Base-by-base conservation (phyloP, 2,888 invertebrate species). In the Yponomeuta cagnagella region DNA sequence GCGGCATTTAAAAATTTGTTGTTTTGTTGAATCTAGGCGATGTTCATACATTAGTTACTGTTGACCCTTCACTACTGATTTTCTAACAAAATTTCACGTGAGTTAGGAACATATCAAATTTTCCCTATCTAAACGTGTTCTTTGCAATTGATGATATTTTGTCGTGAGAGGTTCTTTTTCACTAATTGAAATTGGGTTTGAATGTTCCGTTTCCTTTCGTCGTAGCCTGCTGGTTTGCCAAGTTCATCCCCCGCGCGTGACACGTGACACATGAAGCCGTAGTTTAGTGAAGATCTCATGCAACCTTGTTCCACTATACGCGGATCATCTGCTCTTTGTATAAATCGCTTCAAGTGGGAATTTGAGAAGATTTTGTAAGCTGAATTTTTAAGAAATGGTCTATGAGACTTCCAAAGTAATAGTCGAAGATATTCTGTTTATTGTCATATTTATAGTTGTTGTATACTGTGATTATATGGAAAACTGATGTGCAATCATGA, bases 41-140 rank as follows among this genome's bases (percentile, higher is more conserved):
- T 65, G 52, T 70, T 69, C 70, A 71, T 68, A 80, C 65, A 33
- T 65, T 65, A 81, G 79, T 80, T 78, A 79, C 78, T 77, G 79
- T 81, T 33, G 79, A 80, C 79, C 78, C 78, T 76, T 79, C 77
- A 77, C 58, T 70, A 75, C 76, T 75, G 72, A 73, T 77, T 77
- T 74, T 76, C 73, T 5, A 76, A 43, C 6, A 43, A 43, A 43
- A 77, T 78, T 77, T 76, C 76, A 78, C 78, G 76, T 72, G 82
- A 86, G 85, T 85, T 80, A 82, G 76, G 85, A 87, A 90, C 90
- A 90, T 90, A 90, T 90, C 90, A 89, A 86, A 75, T 76, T 80
- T 85, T 81, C 80, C 79, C 73, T 71, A 73, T 71, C 71, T 58
- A 63, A 33, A 73, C 63, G 78, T 77, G 15, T 77, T 74, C 74